Base-by-base conservation (phyloP, 2,888 invertebrate species). In the Cryptocephalus moraei region DNA sequence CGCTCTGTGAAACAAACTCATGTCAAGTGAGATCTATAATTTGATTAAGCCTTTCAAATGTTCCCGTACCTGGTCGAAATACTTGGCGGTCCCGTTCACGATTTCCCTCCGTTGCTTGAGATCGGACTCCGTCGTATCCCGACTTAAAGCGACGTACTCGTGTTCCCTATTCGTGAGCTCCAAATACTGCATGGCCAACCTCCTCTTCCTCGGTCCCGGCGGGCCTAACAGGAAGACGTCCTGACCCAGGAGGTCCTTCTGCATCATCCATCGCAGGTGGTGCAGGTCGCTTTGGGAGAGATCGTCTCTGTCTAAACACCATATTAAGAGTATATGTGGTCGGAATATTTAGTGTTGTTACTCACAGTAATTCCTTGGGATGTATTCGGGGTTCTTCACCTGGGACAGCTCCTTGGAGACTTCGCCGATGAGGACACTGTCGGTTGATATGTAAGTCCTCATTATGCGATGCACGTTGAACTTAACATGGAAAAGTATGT, bases 121-220 rank as follows among this genome's bases (percentile, higher is more conserved):
- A 70, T 97, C 97, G 4, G 93, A 88, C 70, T 97, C 97, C 0
- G 96, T 97, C 0, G 96, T 95, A 65, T 97, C 97, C 55, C 96
- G 75, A 31, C 94, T 94, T 12, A 97, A 73, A 1, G 94, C 85
- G 22, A 97, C 85, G 72, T 94, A 96, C 68, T 97, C 96, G 44
- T 89, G 74, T 74, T 97, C 96, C 45, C 90, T 76, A 56, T 87
- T 83, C 0, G 91, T 92, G 45, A 96, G 66, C 69, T 96, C 91
- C 60, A 93, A 75, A 71, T 89, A 89, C 63, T 91, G 86, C 71
- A 95, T 78, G 1, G 92, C 92, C 44, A 96, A 71, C 64, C 84
- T 79, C 44, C 95, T 75, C 58, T 91, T 80, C 48, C 80, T 74
- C 0, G 88, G 84, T 0, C 96, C 96, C 8, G 96, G 96, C 31